These are phyloP conservation scores for Diachasmimorpha longicaudata DNA, from an alignment of 1,140 invertebrate species.

Conservation along the genomic window DNA sequence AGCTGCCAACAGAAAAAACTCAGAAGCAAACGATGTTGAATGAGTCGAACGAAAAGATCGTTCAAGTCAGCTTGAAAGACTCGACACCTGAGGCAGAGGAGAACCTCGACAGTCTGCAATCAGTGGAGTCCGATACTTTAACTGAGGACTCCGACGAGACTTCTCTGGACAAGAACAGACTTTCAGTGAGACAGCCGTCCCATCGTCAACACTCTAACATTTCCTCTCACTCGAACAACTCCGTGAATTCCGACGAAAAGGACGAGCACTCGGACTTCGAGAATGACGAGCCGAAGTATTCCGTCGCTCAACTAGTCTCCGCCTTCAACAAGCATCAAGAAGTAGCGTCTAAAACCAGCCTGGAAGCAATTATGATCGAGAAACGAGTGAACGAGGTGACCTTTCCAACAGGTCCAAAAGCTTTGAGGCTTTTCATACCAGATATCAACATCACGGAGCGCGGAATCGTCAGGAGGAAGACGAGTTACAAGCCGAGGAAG, in stretches of 20 bases:
- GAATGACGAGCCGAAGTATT: slow-evolving; percentile 63
- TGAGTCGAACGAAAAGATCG: neutral
- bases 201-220: slow-evolving; percentile 51
- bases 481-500: slow-evolving; percentile 58
- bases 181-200: slow-evolving; percentile 39
- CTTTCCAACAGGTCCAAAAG: slow-evolving; percentile 64
- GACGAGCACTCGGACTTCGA: slow-evolving; percentile 58
- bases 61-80: neutral
- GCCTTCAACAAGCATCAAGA: slow-evolving; percentile 66
- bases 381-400: slow-evolving; percentile 55
- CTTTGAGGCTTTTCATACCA: slow-evolving; percentile 62
- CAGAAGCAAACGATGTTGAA: neutral
- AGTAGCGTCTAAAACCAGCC: slow-evolving; percentile 60
- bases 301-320: slow-evolving; percentile 63
- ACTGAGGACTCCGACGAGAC: slow-evolving; percentile 58
- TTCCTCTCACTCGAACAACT: slow-evolving; percentile 55
- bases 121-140: slow-evolving; percentile 57
- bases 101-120: slow-evolving; percentile 57
- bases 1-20: neutral
- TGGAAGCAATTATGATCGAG: slow-evolving; percentile 62
- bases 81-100: slow-evolving; percentile 44
- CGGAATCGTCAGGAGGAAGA: slow-evolving; percentile 58
- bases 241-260: slow-evolving; percentile 51
- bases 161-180: slow-evolving; percentile 12
- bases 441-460: slow-evolving; percentile 63